A percentile compares a stretch with the other conserved stretches of the same genome.
Evolutionary conservation across 2,888 invertebrate species (phyloP).

Genomic region (Halictus quadricinctus): DNA sequence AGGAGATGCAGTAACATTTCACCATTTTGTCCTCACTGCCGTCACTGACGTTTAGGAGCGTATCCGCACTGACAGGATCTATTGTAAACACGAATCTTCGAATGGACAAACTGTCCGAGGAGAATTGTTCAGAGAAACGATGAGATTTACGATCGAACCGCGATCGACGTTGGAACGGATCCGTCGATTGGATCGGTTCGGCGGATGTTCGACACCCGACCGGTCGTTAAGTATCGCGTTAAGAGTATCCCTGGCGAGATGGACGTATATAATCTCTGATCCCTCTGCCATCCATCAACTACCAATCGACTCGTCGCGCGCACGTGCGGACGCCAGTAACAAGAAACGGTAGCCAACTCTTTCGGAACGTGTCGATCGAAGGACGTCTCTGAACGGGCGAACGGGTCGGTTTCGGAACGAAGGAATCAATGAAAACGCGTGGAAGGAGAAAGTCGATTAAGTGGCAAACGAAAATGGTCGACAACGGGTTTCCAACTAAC

Average conservation of each 20-base stretch:
- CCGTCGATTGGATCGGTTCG: neutral
- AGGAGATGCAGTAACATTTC: neutral
- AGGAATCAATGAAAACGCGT: neutral
- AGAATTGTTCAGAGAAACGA: neutral
- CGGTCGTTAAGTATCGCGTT: neutral
- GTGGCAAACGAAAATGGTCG: neutral
- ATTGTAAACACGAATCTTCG: neutral
- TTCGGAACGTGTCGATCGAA: neutral
- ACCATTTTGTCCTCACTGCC: neutral
- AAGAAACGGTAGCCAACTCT: neutral
- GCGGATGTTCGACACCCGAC: neutral
- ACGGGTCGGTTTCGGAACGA: neutral
- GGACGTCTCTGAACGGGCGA: neutral
- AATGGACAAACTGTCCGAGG: neutral
- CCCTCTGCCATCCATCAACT: neutral
- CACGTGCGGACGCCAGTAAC: neutral
- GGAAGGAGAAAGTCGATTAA: neutral
- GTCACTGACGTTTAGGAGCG: neutral
- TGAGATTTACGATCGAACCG: neutral
- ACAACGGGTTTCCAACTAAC: slow-evolving; percentile 27
- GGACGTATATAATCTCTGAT: neutral
- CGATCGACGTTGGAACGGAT: no score
- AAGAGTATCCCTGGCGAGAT: neutral
- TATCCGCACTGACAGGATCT: neutral
- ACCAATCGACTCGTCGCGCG: neutral